These are phyloP conservation scores for Poecile montanus DNA, from an alignment of 2,797 vertebrate species.

Conservation along the genomic window DNA sequence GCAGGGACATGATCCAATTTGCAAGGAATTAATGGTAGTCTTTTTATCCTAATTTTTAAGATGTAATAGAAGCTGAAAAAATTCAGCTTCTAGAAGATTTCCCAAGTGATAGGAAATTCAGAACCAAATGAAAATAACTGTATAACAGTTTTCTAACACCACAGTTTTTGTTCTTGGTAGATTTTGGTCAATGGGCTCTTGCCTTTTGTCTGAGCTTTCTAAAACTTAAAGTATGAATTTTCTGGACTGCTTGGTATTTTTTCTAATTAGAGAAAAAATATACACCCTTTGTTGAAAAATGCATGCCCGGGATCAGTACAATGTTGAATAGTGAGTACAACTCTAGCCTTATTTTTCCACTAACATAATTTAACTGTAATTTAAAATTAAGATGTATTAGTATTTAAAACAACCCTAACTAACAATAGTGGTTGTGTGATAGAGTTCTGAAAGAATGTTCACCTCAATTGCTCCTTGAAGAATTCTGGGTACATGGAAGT, in stretches of 20 bases:
- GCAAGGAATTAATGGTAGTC: neutral
- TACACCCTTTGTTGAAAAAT: neutral
- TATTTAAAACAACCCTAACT: neutral
- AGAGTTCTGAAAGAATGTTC: neutral
- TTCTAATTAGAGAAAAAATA: neutral
- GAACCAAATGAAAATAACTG: neutral
- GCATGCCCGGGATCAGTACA: neutral
- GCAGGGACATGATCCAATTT: neutral
- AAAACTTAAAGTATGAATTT: neutral
- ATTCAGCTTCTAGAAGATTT: neutral
- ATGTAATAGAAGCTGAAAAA: neutral
- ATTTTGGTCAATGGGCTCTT: neutral
- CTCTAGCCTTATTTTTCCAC: neutral
- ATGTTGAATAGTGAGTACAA: neutral
- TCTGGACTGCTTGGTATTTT: neutral
- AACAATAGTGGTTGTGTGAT: neutral
- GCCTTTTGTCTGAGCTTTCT: neutral
- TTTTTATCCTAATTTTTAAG: neutral
- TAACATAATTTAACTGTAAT: neutral
- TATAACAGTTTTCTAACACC: neutral
- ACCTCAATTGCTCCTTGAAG: neutral
- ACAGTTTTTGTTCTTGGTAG: neutral
- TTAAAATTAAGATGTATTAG: neutral
- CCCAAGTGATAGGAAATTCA: neutral
- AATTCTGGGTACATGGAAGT: neutral